A percentile compares a stretch with the other conserved stretches of the same genome.
phyloP scores from a whole-genome alignment of 1,140 invertebrate species.

The Littorina saxatilis region DNA sequence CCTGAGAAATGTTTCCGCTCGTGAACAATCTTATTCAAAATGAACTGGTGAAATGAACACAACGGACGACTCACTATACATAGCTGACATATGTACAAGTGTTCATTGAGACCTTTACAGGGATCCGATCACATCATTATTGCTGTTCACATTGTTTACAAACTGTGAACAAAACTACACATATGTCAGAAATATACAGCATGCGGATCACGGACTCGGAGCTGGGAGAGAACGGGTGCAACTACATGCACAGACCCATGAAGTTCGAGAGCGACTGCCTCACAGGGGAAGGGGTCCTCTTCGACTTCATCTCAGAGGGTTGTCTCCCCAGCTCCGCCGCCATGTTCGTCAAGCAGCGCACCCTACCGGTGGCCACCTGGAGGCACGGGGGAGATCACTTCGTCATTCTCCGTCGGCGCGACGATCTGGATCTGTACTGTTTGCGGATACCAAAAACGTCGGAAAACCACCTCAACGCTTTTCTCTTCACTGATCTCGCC shows the following conservation, averaged over 20 bases:
- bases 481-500: conserved; percentile 53
- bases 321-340: conserved; percentile 44
- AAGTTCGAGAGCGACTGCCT: conserved; percentile 61
- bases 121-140: too few relatives aligned
- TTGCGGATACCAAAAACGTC: conserved; percentile 47
- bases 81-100: too few relatives aligned
- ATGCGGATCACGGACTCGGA: conserved; percentile 55
- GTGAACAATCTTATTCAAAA: too few relatives aligned
- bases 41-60: too few relatives aligned
- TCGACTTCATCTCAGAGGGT: conserved; percentile 52
- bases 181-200: too few relatives aligned
- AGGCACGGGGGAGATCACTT: conserved; percentile 49
- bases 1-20: too few relatives aligned
- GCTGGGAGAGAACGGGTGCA: conserved; percentile 51
- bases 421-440: conserved; percentile 57
- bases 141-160: too few relatives aligned
- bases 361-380: conserved; percentile 56
- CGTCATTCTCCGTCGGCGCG: conserved; percentile 46
- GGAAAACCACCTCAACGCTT: conserved; percentile 34
- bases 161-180: too few relatives aligned
- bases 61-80: too few relatives aligned
- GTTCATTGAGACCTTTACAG: too few relatives aligned
- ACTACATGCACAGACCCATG: conserved; percentile 61
- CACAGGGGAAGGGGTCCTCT: conserved; percentile 57
- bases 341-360: conserved; percentile 44